Evolutionary conservation across 1,140 invertebrate genomes (phyloP).

Genomic region (Dreissena polymorpha): DNA sequence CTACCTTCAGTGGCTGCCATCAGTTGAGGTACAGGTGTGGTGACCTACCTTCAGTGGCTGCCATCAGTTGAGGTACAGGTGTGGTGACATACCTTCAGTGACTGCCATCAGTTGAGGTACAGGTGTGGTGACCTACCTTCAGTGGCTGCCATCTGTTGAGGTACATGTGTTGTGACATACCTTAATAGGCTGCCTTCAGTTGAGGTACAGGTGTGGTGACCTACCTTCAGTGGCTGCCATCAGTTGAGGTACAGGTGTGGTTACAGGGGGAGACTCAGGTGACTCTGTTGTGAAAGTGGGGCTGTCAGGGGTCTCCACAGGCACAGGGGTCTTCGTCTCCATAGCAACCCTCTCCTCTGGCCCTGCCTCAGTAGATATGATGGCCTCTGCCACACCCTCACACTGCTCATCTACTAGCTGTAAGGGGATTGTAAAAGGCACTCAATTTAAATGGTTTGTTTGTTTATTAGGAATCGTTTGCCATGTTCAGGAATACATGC

Average conservation of each 20-base stretch:
- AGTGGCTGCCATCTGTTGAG: constrained; percentile 22
- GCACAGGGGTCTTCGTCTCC: constrained; percentile 49
- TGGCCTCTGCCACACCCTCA: constrained; percentile 1
- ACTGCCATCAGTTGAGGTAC: constrained; percentile 24
- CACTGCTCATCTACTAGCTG: background rate
- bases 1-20: constrained; percentile 26
- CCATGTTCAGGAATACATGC: no score
- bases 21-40: constrained; percentile 22
- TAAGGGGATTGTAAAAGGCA: no score
- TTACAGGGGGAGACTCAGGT: constrained; percentile 29
- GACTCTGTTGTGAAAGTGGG: no score
- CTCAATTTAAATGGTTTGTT: no score
- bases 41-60: constrained; percentile 26
- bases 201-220: constrained; percentile 26
- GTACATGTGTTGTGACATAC: constrained; percentile 25
- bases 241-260: constrained; percentile 22
- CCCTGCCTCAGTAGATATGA: constrained; percentile 8
- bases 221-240: constrained; percentile 26
- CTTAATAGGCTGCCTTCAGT: constrained; percentile 14
- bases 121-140: constrained; percentile 24
- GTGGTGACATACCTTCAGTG: constrained; percentile 18
- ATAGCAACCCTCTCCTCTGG: constrained; percentile 38
- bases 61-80: constrained; percentile 21
- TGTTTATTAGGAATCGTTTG: no score
- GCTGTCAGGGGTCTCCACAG: constrained; percentile 15